A percentile compares a stretch with the other conserved stretches of the same genome.
Conservation (phyloP, 2,797 vertebrate species). For the Strix occidentalis region DNA sequence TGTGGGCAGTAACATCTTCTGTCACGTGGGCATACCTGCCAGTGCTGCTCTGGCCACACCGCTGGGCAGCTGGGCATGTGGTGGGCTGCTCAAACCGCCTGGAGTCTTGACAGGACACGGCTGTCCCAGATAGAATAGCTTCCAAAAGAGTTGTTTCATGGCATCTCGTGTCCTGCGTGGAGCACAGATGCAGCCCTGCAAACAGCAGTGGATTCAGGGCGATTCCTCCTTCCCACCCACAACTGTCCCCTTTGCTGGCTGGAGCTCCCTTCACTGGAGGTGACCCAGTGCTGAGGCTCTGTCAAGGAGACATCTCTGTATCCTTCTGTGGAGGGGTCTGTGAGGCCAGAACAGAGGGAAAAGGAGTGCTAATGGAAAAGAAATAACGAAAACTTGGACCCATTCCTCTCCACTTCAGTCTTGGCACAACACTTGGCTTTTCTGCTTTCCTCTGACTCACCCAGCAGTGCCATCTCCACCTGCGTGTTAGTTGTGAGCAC, state of each 20-base stretch:
- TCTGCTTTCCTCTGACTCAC: neutral
- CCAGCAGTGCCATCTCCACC: neutral
- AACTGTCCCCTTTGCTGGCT: neutral
- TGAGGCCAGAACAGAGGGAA: neutral
- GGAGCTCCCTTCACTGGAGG: neutral
- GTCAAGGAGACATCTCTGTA: neutral
- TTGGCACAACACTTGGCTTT: neutral
- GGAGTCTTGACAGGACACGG: neutral
- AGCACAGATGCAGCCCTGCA: neutral
- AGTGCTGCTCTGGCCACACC: neutral
- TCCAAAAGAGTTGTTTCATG: neutral
- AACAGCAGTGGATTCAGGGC: neutral
- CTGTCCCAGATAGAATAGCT: neutral
- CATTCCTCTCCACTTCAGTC: neutral
- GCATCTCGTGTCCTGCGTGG: neutral
- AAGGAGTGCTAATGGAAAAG: neutral
- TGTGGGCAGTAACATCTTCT: neutral
- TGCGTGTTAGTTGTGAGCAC: rapidly evolving
- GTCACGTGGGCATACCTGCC: neutral
- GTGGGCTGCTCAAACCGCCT: neutral
- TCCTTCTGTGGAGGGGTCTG: neutral
- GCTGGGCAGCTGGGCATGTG: neutral
- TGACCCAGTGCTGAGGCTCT: neutral
- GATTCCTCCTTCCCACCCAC: neutral
- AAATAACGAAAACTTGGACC: neutral